Percentiles rank a stretch among this genome's conserved stretches.
Conservation (phyloP, 2,888 invertebrate genomes). For the Podotricha telesiphe region DNA sequence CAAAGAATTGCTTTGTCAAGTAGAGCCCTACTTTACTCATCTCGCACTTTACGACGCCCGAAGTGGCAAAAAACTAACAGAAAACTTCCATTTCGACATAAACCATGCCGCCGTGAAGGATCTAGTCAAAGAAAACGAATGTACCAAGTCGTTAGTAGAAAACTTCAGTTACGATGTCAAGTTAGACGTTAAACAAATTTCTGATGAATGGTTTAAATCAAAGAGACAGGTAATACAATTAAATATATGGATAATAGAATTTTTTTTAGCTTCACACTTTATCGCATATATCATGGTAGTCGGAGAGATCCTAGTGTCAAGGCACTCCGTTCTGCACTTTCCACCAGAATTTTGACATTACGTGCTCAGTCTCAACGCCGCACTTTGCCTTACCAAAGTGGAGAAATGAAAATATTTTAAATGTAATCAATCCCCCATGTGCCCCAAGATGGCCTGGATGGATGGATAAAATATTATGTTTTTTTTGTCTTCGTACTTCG, state of each 20-base stretch:
- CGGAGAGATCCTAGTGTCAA: too few relatives aligned
- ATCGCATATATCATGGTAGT: too few relatives aligned
- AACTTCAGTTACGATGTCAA: slow-evolving; percentile 82
- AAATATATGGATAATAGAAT: not conserved
- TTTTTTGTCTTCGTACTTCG: not conserved
- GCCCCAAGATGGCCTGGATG: too few relatives aligned
- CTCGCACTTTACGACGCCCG: slow-evolving; percentile 95
- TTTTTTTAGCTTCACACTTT: too few relatives aligned
- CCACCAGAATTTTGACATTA: too few relatives aligned
- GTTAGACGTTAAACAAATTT: slow-evolving; percentile 87
- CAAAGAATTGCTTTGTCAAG: slow-evolving; percentile 89
- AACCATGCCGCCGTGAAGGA: slow-evolving; percentile 88
- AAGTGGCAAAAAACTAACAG: slow-evolving; percentile 93
- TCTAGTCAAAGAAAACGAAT: slow-evolving; percentile 77
- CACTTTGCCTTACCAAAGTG: too few relatives aligned
- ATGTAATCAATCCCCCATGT: too few relatives aligned
- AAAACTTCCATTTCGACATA: slow-evolving; percentile 95
- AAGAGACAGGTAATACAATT: slow-evolving; percentile 82
- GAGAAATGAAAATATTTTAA: too few relatives aligned
- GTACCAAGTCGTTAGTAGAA: slow-evolving; percentile 78
- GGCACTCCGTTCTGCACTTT: too few relatives aligned
- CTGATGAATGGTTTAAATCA: slow-evolving; percentile 89
- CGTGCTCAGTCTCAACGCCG: too few relatives aligned
- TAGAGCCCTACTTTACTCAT: slow-evolving; percentile 97
- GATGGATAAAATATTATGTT: too few relatives aligned